Conservation (phyloP, 2,888 invertebrate species). For the Tetranychus piercei region DNA sequence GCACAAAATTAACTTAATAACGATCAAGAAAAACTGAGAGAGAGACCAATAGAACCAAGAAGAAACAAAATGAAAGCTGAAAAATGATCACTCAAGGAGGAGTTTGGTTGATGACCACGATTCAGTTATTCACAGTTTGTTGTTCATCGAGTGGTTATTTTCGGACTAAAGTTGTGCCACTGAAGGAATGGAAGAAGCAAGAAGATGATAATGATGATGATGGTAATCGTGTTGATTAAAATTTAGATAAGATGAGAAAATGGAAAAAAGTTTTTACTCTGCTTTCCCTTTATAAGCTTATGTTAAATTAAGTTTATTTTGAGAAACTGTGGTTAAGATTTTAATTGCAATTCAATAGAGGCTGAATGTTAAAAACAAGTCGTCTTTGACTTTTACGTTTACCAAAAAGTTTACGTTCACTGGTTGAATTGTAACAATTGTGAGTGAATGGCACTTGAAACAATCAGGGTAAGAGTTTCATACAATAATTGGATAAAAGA, state of each 20-base stretch:
- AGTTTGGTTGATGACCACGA: neutral
- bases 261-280: neutral
- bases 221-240: neutral
- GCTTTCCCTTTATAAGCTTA: neutral
- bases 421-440: neutral
- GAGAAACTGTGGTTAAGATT: neutral
- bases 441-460: neutral
- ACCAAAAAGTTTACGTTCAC: too few relatives aligned
- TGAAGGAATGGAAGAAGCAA: neutral
- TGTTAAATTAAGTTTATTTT: neutral
- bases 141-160: neutral
- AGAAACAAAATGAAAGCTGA: neutral
- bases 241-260: neutral
- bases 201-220: neutral
- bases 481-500: neutral
- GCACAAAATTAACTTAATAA: neutral
- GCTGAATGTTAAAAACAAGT: too few relatives aligned
- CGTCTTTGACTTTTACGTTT: too few relatives aligned
- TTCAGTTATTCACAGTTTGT: neutral
- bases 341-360: neutral
- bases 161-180: neutral
- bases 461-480: neutral
- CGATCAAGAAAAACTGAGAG: neutral
- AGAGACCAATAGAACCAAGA: neutral
- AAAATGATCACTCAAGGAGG: neutral